Percentiles rank a stretch among this genome's conserved stretches.
Evolutionary conservation across 2,888 invertebrate genomes (phyloP).

Genomic region (Tiphia femorata): DNA sequence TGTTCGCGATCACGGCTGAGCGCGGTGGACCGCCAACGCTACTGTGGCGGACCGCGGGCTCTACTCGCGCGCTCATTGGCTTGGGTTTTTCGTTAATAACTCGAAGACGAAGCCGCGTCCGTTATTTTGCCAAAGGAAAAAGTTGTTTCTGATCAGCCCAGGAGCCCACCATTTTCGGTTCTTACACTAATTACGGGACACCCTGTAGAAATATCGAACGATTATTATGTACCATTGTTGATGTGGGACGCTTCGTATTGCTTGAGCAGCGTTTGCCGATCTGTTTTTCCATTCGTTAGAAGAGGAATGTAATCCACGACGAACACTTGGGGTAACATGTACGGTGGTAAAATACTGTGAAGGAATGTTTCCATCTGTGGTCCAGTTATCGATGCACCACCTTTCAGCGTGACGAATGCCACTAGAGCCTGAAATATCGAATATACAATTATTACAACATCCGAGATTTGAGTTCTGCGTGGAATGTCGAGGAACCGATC

Average conservation of each 20-base stretch:
- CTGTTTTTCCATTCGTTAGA: slow-evolving; percentile 89
- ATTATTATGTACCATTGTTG: slow-evolving; percentile 34
- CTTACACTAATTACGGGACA: too few species aligned
- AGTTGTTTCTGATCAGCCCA: too few species aligned
- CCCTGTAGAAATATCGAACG: too few species aligned
- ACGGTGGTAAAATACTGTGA: slow-evolving; percentile 77
- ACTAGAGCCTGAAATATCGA: slow-evolving; percentile 77
- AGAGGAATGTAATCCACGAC: slow-evolving; percentile 82
- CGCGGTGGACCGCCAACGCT: too few species aligned
- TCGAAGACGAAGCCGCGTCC: too few species aligned
- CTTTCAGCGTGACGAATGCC: slow-evolving; percentile 74
- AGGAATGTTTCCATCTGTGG: slow-evolving; percentile 77
- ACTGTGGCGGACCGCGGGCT: too few species aligned
- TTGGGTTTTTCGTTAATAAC: too few species aligned
- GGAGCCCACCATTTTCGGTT: too few species aligned
- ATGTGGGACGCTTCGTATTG: slow-evolving; percentile 75
- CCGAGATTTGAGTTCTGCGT: background rate
- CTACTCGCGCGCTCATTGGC: too few species aligned
- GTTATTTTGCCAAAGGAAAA: too few species aligned
- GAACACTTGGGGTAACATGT: slow-evolving; percentile 84
- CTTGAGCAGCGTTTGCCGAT: slow-evolving; percentile 82
- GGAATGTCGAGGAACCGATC: background rate
- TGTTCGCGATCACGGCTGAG: too few species aligned
- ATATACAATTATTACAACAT: background rate
- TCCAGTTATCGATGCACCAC: slow-evolving; percentile 68